Conservation (phyloP, 2,888 invertebrate genomes). For the Ophonus ardosiacus region DNA sequence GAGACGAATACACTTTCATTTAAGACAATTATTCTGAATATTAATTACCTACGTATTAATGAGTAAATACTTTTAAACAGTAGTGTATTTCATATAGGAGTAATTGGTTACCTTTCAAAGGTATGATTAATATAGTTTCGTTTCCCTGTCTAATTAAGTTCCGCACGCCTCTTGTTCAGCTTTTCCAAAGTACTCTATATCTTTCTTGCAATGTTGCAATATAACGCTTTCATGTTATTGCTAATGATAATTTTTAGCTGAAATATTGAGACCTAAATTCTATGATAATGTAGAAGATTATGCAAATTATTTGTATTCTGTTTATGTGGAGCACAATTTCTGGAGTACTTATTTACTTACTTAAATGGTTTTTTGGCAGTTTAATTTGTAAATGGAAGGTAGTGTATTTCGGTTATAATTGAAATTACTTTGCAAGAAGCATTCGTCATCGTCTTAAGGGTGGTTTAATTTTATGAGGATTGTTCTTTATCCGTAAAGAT, state of each 20-base stretch:
- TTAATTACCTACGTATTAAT: no score
- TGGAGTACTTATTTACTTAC: slow-evolving; percentile 5
- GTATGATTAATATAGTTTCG: no score
- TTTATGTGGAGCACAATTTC: slow-evolving; percentile 15
- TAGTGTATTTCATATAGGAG: no score
- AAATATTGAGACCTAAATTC: neutral
- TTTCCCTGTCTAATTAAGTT: no score
- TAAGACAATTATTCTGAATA: no score
- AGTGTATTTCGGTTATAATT: neutral
- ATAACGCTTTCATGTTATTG: slow-evolving; percentile 20
- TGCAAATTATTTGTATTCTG: slow-evolving; percentile 23
- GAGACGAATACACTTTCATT: no score
- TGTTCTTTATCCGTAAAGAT: neutral
- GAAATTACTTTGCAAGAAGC: neutral
- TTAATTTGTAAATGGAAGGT: slow-evolving; percentile 29
- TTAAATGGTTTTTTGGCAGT: slow-evolving; percentile 17
- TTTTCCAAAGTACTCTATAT: neutral
- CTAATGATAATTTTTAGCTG: slow-evolving; percentile 24
- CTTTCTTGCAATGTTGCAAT: slow-evolving; percentile 6
- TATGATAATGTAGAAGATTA: neutral
- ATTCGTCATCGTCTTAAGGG: slow-evolving; percentile 19
- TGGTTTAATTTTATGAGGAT: slow-evolving; percentile 36
- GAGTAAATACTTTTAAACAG: no score
- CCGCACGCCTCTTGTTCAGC: neutral
- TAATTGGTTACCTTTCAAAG: no score